phyloP scores from a whole-genome alignment of 2,797 vertebrate species.

The Sardinella longiceps region DNA sequence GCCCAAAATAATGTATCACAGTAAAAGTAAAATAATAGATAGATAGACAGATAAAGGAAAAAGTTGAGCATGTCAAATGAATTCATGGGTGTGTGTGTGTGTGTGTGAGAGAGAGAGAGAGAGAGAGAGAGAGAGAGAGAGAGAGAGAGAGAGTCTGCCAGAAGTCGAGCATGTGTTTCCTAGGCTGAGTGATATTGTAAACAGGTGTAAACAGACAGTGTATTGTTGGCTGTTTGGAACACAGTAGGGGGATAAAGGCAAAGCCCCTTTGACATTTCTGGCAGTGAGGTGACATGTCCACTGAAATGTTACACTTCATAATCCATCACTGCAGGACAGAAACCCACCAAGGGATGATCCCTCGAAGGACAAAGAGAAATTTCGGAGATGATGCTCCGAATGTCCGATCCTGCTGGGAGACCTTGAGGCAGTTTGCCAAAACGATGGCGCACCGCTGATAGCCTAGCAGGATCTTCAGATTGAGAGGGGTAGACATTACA shows the following conservation, averaged over 20 bases:
- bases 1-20: too few species aligned
- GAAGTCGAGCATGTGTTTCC: constrained; percentile 31
- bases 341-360: constrained; percentile 56
- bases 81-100: neutral
- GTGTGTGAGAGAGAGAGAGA: neutral
- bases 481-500: neutral
- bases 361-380: neutral
- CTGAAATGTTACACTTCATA: constrained; percentile 59
- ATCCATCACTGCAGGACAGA: constrained; percentile 39
- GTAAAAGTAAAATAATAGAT: neutral
- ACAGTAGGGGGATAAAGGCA: constrained; percentile 45
- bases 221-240: neutral
- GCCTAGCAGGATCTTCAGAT: neutral
- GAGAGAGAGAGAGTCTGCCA: neutral
- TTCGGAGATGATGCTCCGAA: neutral
- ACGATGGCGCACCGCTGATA: neutral
- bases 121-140: too few species aligned
- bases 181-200: constrained; percentile 31
- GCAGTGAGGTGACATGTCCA: constrained; percentile 45
- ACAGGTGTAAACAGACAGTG: constrained; percentile 31
- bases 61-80: neutral
- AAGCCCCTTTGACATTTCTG: constrained; percentile 69
- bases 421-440: neutral
- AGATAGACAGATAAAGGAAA: neutral
- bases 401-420: neutral